A percentile compares a stretch with the other conserved stretches of the same genome.
Evolutionary conservation across 2,113 vertebrate species (phyloP).

Genomic region (Menura novaehollandiae): DNA sequence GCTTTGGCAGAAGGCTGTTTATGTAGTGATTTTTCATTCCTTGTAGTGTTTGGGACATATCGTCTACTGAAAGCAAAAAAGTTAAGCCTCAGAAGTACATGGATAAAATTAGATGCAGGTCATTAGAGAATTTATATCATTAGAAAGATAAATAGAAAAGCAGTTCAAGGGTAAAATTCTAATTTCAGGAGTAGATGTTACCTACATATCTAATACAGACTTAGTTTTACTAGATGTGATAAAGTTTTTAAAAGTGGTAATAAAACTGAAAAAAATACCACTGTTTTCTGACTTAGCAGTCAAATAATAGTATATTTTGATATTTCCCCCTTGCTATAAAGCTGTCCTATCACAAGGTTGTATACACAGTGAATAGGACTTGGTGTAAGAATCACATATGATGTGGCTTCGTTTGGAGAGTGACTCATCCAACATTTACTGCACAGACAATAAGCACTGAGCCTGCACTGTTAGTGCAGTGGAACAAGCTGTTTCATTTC

Average conservation of each 20-base stretch:
- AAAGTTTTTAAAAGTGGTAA: neutral
- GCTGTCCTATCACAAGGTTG: neutral
- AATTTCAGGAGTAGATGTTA: neutral
- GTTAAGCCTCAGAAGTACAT: neutral
- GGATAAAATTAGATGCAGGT: neutral
- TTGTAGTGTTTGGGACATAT: neutral
- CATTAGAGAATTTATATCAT: neutral
- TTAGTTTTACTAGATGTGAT: neutral
- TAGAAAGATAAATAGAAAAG: neutral
- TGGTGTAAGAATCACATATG: neutral
- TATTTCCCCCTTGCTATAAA: neutral
- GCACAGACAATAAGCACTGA: conserved; percentile 35
- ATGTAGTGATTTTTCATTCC: neutral
- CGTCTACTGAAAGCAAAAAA: neutral
- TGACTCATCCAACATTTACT: neutral
- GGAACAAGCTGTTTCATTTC: conserved; percentile 63
- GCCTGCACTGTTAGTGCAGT: neutral
- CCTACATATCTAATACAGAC: neutral
- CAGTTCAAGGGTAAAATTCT: neutral
- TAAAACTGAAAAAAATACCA: neutral
- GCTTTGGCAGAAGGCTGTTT: neutral
- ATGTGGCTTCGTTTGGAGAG: neutral
- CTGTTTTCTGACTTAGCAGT: neutral
- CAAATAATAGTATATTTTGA: neutral
- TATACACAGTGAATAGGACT: neutral